Base-by-base conservation (phyloP, 2,113 vertebrate genomes). In the Raphicerus campestris region DNA sequence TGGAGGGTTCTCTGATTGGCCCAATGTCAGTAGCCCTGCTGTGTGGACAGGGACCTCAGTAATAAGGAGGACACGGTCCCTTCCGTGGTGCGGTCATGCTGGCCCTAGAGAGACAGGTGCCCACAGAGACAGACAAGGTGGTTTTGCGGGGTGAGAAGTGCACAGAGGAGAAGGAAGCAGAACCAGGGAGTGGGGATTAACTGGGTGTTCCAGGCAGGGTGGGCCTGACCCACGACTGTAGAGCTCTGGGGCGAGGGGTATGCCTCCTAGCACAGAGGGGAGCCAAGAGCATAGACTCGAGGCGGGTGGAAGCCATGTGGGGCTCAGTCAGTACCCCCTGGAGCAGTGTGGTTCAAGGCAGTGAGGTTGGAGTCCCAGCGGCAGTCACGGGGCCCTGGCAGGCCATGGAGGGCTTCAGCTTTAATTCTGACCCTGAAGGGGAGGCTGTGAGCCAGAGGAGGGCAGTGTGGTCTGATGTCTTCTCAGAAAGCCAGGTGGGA, bases 11-110 rank as follows among this genome's bases (percentile, higher is more conserved):
- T 30, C 42, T 60, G 28, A n/a, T 5, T 7, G 30, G 45, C 35
- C 5, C 32, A 32, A 1, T 81, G 7, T 0, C 6, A 16, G 5
- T 4, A 56, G 26, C 4, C 2, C 42, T 81, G 49, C 19, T 9
- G 0, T 15, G 14, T 39, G 24, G 20, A 6, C 0, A 15, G 8
- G 4, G 4, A 39, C 45, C 47, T 4, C 2, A 4, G n/a, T 14
- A 22, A 39, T n/a, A 42, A 42, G 10, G 45, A 39, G 15, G 8
- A 13, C 9, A 9, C 0, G 1, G 5, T 51, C 10, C 28, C 53
- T 35, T 39, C 17, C 20, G 10, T 82, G 10, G 0, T 6, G 7
- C 22, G 53, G 17, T 39, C 20, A 1, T 51, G 32, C 32, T 55
- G 22, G 32, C 13, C 5, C 47, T 16, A 20, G 32, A 32, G 53